phyloP scores from a whole-genome alignment of 2,888 invertebrate species.

The Drosophila prostipennis region DNA sequence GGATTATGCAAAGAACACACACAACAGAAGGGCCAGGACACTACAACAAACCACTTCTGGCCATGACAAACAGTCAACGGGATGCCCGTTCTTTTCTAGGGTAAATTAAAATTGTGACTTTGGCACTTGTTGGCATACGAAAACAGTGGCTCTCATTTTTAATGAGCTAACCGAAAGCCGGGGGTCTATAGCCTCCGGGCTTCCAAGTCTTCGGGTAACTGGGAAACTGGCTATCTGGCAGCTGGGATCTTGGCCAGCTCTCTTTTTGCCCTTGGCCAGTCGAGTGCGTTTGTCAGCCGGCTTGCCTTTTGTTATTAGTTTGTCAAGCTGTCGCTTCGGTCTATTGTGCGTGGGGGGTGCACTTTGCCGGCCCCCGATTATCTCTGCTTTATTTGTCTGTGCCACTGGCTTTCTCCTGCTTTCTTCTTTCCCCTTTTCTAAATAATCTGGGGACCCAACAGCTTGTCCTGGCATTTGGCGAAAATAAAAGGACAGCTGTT shows the following conservation, averaged over 20 bases:
- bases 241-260: slow-evolving; percentile 43
- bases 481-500: slow-evolving; percentile 73
- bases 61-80: slow-evolving; percentile 18
- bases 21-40: slow-evolving; percentile 18
- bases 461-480: slow-evolving; percentile 38
- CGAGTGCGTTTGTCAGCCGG: slow-evolving; percentile 38
- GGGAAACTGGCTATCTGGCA: slow-evolving; percentile 26
- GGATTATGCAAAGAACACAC: slow-evolving; percentile 64
- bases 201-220: not conserved
- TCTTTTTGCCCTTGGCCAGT: slow-evolving; percentile 32
- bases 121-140: slow-evolving; percentile 69
- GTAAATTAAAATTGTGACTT: slow-evolving; percentile 75
- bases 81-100: slow-evolving; percentile 14
- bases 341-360: slow-evolving; percentile 36
- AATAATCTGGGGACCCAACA: slow-evolving; percentile 16
- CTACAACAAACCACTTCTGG: slow-evolving; percentile 32
- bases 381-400: slow-evolving; percentile 70
- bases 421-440: slow-evolving; percentile 2
- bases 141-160: slow-evolving; percentile 58
- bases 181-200: slow-evolving; percentile 3
- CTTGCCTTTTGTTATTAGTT: slow-evolving; percentile 66
- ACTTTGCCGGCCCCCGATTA: slow-evolving; percentile 50
- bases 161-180: slow-evolving; percentile 61
- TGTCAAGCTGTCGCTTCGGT: slow-evolving; percentile 69
- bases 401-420: slow-evolving; percentile 36